A percentile compares a stretch with the other conserved stretches of the same genome.
These are phyloP conservation scores for Lucilia cuprina DNA, from an alignment of 1,140 invertebrate genomes.

Conservation along the genomic window DNA sequence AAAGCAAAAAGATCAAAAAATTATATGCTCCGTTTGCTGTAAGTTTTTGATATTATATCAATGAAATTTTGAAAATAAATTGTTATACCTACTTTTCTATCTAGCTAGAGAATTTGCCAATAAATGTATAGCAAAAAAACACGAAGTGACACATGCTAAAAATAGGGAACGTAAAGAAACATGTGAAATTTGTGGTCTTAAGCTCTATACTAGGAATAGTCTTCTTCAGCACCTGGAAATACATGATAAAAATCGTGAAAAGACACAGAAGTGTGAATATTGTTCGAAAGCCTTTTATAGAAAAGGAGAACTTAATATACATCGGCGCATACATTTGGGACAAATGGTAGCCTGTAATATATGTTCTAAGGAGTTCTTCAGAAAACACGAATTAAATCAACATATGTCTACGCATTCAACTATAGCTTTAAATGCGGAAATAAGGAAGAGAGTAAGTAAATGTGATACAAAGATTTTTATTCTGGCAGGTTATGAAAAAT, in stretches of 20 bases:
- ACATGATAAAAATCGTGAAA: slow-evolving; percentile 32
- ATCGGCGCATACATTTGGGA: slow-evolving; percentile 34
- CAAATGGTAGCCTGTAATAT: slow-evolving; percentile 24
- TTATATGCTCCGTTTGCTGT: slow-evolving; percentile 5
- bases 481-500: too few relatives aligned
- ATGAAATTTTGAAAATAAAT: background rate
- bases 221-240: slow-evolving; percentile 18
- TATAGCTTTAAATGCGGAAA: background rate
- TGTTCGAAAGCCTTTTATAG: slow-evolving; percentile 36
- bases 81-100: background rate
- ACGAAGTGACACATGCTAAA: slow-evolving; percentile 21
- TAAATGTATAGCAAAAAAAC: background rate
- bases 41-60: background rate
- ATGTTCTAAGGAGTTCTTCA: slow-evolving; percentile 28
- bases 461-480: background rate
- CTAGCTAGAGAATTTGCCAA: background rate
- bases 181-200: slow-evolving; percentile 28
- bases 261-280: slow-evolving; percentile 16
- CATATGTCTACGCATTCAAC: background rate
- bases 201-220: slow-evolving; percentile 1
- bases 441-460: background rate
- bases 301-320: slow-evolving; percentile 29
- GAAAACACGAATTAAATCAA: slow-evolving; percentile 32
- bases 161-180: slow-evolving; percentile 33
- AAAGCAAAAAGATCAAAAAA: too few relatives aligned